Conservation (phyloP, 1,140 invertebrate genomes). For the Charaxes varanes region DNA sequence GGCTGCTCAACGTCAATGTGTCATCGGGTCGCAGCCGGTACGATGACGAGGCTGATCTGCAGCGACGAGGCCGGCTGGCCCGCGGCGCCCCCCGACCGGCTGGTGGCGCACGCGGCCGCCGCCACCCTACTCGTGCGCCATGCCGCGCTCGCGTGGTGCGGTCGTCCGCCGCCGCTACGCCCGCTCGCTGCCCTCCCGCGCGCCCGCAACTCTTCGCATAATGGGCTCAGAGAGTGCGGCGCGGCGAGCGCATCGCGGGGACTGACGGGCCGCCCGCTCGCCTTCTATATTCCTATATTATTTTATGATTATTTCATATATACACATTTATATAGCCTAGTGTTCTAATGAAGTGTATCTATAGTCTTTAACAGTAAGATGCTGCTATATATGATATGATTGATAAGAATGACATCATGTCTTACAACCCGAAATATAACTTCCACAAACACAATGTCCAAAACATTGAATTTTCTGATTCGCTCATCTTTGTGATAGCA, state of each 20-base stretch:
- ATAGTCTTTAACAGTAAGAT: too few relatives aligned
- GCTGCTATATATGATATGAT: too few relatives aligned
- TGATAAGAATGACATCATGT: too few relatives aligned
- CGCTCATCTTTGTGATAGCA: too few relatives aligned
- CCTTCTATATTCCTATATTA: too few relatives aligned
- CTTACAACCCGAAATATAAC: too few relatives aligned
- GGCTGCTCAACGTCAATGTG: constrained; percentile 73
- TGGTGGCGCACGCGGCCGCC: constrained; percentile 46
- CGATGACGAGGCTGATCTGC: constrained; percentile 38
- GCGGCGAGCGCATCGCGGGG: constrained; percentile 41
- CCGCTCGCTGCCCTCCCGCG: constrained; percentile 24
- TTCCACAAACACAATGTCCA: too few relatives aligned
- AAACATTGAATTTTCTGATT: too few relatives aligned
- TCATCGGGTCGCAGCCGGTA: constrained; percentile 58
- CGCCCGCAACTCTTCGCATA: constrained; percentile 34
- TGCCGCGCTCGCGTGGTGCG: constrained; percentile 36
- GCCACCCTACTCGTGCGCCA: constrained; percentile 57
- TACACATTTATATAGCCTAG: too few relatives aligned
- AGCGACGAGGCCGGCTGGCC: constrained; percentile 48
- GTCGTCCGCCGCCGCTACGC: constrained; percentile 35
- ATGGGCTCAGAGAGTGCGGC: constrained; percentile 32
- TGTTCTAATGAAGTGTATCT: too few relatives aligned
- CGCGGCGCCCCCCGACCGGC: constrained; percentile 55
- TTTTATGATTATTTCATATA: too few relatives aligned
- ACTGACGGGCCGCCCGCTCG: constrained; percentile 52